Percentiles rank a stretch among this genome's conserved stretches.
phyloP scores from a whole-genome alignment of 2,797 vertebrate genomes.

The Antrozous pallidus region DNA sequence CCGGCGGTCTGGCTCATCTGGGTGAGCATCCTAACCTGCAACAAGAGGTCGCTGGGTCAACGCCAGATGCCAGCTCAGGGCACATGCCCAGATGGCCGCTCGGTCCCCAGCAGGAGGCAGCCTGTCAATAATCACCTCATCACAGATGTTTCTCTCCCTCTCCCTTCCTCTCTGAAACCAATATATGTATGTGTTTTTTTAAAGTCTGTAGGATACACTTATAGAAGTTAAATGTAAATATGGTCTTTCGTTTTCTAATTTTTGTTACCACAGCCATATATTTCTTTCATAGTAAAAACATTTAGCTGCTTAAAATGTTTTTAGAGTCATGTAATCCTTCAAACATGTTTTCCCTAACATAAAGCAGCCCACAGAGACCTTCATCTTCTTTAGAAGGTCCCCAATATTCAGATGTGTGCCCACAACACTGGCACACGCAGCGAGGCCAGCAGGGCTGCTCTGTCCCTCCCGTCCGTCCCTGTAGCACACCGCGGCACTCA shows the following conservation, averaged over 20 bases:
- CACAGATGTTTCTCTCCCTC: too few relatives aligned
- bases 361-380: not conserved
- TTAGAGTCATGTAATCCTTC: not conserved
- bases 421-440: not conserved
- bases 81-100: too few relatives aligned
- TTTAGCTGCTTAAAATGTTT: not conserved
- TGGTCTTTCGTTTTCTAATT: not conserved
- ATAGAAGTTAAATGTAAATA: not conserved
- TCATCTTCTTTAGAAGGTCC: not conserved
- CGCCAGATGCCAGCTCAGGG: too few relatives aligned
- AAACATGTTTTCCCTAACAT: not conserved
- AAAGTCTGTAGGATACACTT: not conserved
- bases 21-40: not conserved
- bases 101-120: too few relatives aligned
- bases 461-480: not conserved
- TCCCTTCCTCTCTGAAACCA: too few relatives aligned
- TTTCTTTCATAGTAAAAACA: not conserved
- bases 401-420: not conserved
- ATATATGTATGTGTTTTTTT: too few relatives aligned
- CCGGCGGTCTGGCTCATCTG: not conserved
- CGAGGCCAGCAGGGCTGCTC: not conserved
- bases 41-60: not conserved
- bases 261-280: not conserved
- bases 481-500: not conserved
- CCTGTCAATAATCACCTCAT: too few relatives aligned